Evolutionary conservation across 2,888 invertebrate genomes (phyloP).

Genomic region (Ennomos erosarius): DNA sequence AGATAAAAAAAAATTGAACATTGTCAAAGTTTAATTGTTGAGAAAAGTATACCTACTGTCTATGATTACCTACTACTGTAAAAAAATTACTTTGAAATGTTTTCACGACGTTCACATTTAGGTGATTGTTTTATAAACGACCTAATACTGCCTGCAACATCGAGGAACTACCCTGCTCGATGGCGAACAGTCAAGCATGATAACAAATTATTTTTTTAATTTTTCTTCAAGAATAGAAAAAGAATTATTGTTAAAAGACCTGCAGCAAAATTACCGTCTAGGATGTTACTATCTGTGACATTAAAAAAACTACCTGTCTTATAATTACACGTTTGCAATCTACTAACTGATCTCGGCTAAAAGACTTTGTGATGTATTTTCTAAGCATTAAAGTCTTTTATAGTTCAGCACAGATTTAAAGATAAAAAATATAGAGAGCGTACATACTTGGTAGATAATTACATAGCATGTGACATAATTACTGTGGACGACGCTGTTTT

Average conservation of each 20-base stretch:
- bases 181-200: no score
- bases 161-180: no score
- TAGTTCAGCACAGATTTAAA: constrained; percentile 46
- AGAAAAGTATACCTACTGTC: no score
- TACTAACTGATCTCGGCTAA: constrained; percentile 35
- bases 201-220: not conserved
- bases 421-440: constrained; percentile 58
- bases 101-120: no score
- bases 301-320: constrained; percentile 59
- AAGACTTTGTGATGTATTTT: constrained; percentile 46
- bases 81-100: no score
- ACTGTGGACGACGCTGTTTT: constrained; percentile 47
- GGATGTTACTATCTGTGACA: constrained; percentile 58
- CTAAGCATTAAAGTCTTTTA: constrained; percentile 49
- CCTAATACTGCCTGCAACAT: no score
- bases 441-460: constrained; percentile 60
- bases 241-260: constrained; percentile 34
- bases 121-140: no score
- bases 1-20: no score
- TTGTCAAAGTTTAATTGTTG: no score
- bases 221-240: constrained; percentile 5
- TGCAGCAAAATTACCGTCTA: constrained; percentile 54
- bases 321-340: constrained; percentile 57
- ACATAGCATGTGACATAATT: constrained; percentile 70
- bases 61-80: no score